Evolutionary conservation across 2,113 vertebrate genomes (phyloP).

Genomic region (Riparia riparia): DNA sequence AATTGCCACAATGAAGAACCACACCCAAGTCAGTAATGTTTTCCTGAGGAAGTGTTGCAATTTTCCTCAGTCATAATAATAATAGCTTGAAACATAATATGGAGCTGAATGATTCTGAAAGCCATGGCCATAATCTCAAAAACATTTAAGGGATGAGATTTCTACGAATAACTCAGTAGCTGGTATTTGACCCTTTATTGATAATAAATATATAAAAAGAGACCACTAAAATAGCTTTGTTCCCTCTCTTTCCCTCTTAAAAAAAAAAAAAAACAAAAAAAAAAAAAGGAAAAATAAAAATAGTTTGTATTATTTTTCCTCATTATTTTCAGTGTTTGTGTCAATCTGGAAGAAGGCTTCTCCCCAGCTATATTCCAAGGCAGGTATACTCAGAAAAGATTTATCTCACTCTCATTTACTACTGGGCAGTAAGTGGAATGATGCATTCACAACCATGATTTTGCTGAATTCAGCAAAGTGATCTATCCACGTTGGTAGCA

Average conservation of each 20-base stretch:
- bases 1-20: neutral
- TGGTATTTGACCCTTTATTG: neutral
- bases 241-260: rapidly evolving
- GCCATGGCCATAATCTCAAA: neutral
- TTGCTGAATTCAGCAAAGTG: neutral
- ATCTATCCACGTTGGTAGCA: neutral
- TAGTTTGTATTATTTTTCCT: neutral
- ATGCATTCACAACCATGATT: neutral
- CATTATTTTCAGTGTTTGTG: neutral
- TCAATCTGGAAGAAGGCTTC: neutral
- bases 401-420: neutral
- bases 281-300: too few relatives aligned
- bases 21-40: neutral
- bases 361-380: neutral
- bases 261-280: too few relatives aligned
- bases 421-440: neutral
- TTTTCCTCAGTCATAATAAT: neutral
- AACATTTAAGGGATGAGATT: neutral
- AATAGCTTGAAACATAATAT: neutral
- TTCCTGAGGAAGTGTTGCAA: neutral
- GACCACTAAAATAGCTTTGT: neutral
- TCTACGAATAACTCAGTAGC: neutral
- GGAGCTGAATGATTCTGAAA: neutral
- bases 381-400: neutral
- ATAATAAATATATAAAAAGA: neutral